A percentile compares a stretch with the other conserved stretches of the same genome.
Conservation (phyloP, 2,113 vertebrate species). For the Trinectes maculatus region DNA sequence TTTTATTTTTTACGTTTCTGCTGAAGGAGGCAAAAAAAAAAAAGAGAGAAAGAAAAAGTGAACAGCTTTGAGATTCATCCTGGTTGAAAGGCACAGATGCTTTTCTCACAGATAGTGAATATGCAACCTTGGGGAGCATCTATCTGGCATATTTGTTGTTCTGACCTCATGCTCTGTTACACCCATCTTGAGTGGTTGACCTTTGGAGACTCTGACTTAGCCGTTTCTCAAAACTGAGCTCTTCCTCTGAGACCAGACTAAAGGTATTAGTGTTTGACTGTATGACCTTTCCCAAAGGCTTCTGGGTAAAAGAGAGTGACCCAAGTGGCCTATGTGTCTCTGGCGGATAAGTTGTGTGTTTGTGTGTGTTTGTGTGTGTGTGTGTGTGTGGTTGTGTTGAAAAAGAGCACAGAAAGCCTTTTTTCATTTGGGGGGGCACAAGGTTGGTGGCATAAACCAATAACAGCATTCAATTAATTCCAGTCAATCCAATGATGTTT, state of each 20-base stretch:
- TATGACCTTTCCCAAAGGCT: conserved; percentile 69
- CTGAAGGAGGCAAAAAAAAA: conserved; percentile 22
- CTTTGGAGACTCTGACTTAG: conserved; percentile 66
- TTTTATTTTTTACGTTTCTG: conserved; percentile 16
- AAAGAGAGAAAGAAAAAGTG: not conserved
- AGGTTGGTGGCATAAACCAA: conserved; percentile 31
- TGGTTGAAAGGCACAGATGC: conserved; percentile 52
- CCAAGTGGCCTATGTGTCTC: conserved; percentile 54
- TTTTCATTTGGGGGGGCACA: too few relatives aligned
- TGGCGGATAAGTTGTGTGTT: conserved; percentile 42
- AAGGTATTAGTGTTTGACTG: conserved; percentile 79
- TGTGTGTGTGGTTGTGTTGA: not conserved
- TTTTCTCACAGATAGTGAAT: conserved; percentile 55
- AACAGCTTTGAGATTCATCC: conserved; percentile 49
- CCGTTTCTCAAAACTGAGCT: conserved; percentile 53
- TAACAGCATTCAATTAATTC: conserved; percentile 28
- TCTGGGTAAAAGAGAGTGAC: conserved; percentile 75
- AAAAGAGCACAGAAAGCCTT: conserved; percentile 41
- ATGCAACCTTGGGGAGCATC: conserved; percentile 55
- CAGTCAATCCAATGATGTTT: conserved; percentile 38
- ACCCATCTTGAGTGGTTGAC: conserved; percentile 59
- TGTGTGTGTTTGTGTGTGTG: not conserved
- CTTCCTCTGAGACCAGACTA: conserved; percentile 73
- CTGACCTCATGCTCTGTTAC: conserved; percentile 67
- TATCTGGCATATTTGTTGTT: conserved; percentile 66